These are phyloP conservation scores for Gastracanthus pulcherrimus DNA, from an alignment of 2,888 invertebrate genomes.

Conservation along the genomic window DNA sequence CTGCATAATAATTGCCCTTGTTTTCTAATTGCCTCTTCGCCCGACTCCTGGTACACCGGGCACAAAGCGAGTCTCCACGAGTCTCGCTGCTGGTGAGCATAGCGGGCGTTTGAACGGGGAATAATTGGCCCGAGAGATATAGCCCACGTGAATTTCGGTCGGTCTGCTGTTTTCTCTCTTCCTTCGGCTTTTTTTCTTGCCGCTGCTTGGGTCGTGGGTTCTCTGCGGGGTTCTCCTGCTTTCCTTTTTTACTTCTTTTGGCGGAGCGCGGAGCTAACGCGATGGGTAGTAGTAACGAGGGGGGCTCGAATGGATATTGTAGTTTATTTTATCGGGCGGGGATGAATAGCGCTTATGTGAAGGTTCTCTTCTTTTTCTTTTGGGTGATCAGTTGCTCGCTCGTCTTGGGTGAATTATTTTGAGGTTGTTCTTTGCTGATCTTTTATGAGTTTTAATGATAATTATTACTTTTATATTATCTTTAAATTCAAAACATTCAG, in stretches of 20 bases:
- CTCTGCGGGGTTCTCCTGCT: neutral
- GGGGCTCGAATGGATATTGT: neutral
- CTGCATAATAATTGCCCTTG: slow-evolving; percentile 47
- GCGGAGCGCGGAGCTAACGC: neutral
- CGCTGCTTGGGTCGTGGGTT: neutral
- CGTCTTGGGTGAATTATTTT: too few species aligned
- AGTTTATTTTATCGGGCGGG: neutral
- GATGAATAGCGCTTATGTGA: neutral
- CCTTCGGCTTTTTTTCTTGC: neutral
- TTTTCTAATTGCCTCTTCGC: slow-evolving; percentile 45
- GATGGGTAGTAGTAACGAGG: neutral
- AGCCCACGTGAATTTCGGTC: neutral
- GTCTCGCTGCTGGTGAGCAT: neutral
- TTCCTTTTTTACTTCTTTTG: neutral
- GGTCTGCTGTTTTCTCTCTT: neutral
- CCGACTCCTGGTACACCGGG: too few species aligned
- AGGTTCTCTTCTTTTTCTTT: neutral
- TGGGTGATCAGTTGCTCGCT: too few species aligned
- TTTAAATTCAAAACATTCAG: too few species aligned
- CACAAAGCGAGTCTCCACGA: neutral
- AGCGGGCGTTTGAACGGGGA: slow-evolving; percentile 17
- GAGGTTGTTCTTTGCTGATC: too few species aligned
- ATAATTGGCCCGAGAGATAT: slow-evolving; percentile 25
- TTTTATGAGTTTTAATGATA: too few species aligned
- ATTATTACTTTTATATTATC: too few species aligned